Evolutionary conservation across 1,140 invertebrate genomes (phyloP), one percentile per base, ranked within the genome.

Genomic region (Lordiphosa mommai): DNA sequence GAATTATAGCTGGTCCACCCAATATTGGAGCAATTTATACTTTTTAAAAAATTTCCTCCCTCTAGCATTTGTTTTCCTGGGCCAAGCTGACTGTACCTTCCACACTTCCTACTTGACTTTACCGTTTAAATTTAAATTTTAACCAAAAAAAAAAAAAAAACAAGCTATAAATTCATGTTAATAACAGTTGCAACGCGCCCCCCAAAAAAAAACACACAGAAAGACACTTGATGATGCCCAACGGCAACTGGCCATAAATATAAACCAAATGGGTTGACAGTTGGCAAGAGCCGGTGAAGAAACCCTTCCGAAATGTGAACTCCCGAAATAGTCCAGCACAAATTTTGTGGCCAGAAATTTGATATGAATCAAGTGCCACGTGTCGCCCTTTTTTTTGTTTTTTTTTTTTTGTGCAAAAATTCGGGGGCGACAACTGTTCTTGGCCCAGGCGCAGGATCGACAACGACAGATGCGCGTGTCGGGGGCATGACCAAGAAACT

Each of bases 361-460:
- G 77, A 82, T 82, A 82, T 71, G 77, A 82, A 82, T 82, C 77
- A 82, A 76, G 79, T 84, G 77, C 77, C 77, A 82, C 77, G 77
- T 84, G 77, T 84, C 77, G 71, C 48, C 57, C 63, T 80, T 40
- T 17, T 17, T 29, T 10, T 23, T 30, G 12, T 38, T 9, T 9
- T n/a, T 46, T 23, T 61, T 52, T 61, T 52, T 44, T 48, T 59
- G 3, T 77, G 73, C 77, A 61, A 44, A 64, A 60, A 38, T 64
- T 55, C 38, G 56, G 37, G 29, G 30, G 27, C 20, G 33, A 51
- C 66, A 67, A 61, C 65, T 69, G 66, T 69, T 69, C 16, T 53
- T 9, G 20, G 10, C 29, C 43, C 7, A 51, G 8, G 44, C 40
- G 43, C 34, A 17, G 30, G 29, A 43, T 36, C 50, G 67, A 61